Evolutionary conservation across 2,888 invertebrate species (phyloP), one percentile per base, ranked within the genome.

Genomic region (Myathropa florea): DNA sequence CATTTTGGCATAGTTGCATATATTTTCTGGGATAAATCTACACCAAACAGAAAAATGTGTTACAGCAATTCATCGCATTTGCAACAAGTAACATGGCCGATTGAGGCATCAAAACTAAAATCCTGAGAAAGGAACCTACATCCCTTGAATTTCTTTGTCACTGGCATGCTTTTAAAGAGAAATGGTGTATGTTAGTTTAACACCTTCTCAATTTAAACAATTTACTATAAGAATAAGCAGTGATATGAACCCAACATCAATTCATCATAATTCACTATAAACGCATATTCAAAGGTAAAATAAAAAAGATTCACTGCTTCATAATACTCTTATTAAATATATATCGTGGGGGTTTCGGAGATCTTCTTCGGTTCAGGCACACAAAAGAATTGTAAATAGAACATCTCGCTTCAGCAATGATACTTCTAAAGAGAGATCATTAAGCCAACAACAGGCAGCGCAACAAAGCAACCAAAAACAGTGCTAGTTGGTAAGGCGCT

Each of bases 251-350:
- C 61, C 67, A 81, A 36, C 77, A 86, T 78, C 77, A 81, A 85
- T 85, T 67, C 77, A 81, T 81, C 82, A 82, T 82, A 78, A 86
- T 73, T 86, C 78, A 82, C 72, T 82, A 86, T 81, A 57, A 86
- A 73, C 68, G 63, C 68, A 78, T n/a, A n/a, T n/a, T n/a, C n/a
- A n/a, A n/a, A n/a, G n/a, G n/a, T n/a, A n/a, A n/a, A n/a, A n/a
- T n/a, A n/a, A n/a, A n/a, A n/a, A n/a, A n/a, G n/a, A n/a, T n/a
- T n/a, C n/a, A n/a, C 70, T 65, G 77, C 68, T 61, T 68, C 73
- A 73, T 78, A 85, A 82, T 78, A 64, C 64, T 82, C 70, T 86
- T 86, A 86, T 86, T 86, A 86, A 78, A 33, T 33, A 81, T 60
- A 78, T 82, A 78, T 86, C n/a, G n/a, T 86, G 78, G 77, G 85